These are phyloP conservation scores for Dreissena rostriformis DNA, from an alignment of 1,140 invertebrate species.

Conservation along the genomic window DNA sequence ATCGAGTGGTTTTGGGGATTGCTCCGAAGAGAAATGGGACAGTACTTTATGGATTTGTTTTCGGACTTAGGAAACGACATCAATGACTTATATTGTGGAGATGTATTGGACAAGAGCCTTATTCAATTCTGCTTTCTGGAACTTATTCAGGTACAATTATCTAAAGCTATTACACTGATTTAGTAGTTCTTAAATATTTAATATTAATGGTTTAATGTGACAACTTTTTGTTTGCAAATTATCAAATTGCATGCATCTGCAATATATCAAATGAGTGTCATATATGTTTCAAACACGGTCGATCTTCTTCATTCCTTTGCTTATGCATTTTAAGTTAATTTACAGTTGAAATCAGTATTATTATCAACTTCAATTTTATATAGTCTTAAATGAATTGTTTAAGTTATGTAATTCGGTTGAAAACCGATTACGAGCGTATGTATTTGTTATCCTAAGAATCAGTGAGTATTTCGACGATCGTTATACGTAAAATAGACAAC, in stretches of 20 bases:
- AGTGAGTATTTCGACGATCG: too few relatives aligned
- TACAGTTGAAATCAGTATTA: too few relatives aligned
- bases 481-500: too few relatives aligned
- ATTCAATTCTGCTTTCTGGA: constrained; percentile 57
- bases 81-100: constrained; percentile 46
- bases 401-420: too few relatives aligned
- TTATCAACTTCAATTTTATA: too few relatives aligned
- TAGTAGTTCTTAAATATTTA: background rate
- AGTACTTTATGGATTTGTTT: constrained; percentile 60
- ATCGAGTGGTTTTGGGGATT: constrained; percentile 66
- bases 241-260: background rate
- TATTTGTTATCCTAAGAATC: too few relatives aligned
- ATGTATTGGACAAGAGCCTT: constrained; percentile 43
- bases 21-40: constrained; percentile 40
- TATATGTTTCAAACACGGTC: too few relatives aligned
- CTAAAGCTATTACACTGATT: background rate
- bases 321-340: too few relatives aligned
- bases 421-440: too few relatives aligned
- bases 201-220: background rate
- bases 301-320: too few relatives aligned
- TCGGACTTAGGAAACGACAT: constrained; percentile 17
- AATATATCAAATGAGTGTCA: background rate
- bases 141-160: constrained; percentile 47
- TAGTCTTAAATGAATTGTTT: too few relatives aligned
- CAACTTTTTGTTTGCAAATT: background rate